A percentile compares a stretch with the other conserved stretches of the same genome.
These are phyloP conservation scores for Trichosurus vulpecula DNA, from an alignment of 2,797 vertebrate genomes.

Conservation along the genomic window DNA sequence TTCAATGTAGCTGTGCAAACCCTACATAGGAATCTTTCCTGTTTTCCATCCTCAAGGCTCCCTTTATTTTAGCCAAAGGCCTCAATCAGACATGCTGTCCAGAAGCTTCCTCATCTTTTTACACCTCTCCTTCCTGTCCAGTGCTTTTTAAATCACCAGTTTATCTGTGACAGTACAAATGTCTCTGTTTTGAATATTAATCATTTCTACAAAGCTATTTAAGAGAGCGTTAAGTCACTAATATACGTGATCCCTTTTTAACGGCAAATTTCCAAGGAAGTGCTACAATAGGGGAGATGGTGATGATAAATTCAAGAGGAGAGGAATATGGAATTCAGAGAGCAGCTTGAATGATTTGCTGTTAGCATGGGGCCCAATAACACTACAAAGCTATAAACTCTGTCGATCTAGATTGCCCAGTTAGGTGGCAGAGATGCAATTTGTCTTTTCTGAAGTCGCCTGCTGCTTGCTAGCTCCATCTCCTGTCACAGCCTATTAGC, in stretches of 20 bases:
- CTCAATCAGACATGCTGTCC: not conserved
- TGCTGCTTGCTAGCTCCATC: conserved; percentile 88
- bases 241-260: conserved; percentile 74
- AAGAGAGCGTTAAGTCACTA: conserved; percentile 79
- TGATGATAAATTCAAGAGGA: conserved; percentile 83
- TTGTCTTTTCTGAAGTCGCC: conserved; percentile 88
- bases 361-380: conserved; percentile 86
- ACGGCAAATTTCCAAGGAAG: conserved; percentile 71
- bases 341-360: conserved; percentile 86
- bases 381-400: conserved; percentile 87
- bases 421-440: conserved; percentile 89
- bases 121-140: not conserved
- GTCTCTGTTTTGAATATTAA: conserved; percentile 63
- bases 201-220: conserved; percentile 77
- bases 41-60: not conserved
- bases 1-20: not conserved
- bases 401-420: conserved; percentile 87
- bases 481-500: conserved; percentile 90
- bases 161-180: conserved; percentile 10
- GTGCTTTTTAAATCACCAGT: conserved; percentile 34
- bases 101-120: not conserved
- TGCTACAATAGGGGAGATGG: conserved; percentile 79
- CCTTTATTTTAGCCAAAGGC: not conserved
- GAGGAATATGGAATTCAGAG: conserved; percentile 84
- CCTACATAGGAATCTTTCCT: not conserved